Percentiles rank a stretch among this genome's conserved stretches.
Evolutionary conservation across 1,140 invertebrate species (phyloP).

Genomic region (Steinernema khuongi): DNA sequence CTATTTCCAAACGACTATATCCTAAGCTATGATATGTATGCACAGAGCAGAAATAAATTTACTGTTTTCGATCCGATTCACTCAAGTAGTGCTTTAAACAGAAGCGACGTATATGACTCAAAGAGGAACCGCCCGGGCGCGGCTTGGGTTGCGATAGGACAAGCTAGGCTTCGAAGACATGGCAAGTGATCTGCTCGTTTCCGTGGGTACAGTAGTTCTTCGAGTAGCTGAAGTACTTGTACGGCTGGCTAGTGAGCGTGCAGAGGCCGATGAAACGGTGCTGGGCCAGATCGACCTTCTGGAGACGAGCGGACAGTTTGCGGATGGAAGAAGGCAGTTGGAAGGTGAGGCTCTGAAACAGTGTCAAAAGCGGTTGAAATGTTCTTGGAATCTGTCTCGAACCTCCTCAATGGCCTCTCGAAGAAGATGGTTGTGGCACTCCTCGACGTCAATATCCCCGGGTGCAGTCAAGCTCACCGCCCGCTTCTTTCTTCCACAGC

Average conservation of each 20-base stretch:
- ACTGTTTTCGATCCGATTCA: too few species aligned
- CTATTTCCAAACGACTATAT: too few species aligned
- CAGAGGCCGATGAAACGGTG: neutral
- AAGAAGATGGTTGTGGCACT: neutral
- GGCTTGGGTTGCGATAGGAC: too few species aligned
- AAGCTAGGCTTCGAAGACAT: too few species aligned
- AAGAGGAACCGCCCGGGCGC: too few species aligned
- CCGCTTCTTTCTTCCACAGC: neutral
- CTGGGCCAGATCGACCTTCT: neutral
- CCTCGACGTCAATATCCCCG: neutral
- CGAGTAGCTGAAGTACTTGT: neutral
- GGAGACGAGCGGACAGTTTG: neutral
- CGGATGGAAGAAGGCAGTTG: neutral
- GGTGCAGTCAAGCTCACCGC: neutral
- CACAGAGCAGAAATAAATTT: too few species aligned
- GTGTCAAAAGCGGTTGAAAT: neutral
- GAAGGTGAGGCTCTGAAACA: neutral
- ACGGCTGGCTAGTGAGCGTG: neutral
- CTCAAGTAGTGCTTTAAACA: too few species aligned
- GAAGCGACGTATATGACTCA: too few species aligned
- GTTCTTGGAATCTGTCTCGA: too few species aligned
- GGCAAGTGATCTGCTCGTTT: too few species aligned
- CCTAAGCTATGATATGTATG: too few species aligned
- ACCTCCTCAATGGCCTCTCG: conserved; percentile 3
- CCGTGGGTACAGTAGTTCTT: too few species aligned